Evolutionary conservation across 2,888 invertebrate genomes (phyloP).

Genomic region (Athrips mouffetella): DNA sequence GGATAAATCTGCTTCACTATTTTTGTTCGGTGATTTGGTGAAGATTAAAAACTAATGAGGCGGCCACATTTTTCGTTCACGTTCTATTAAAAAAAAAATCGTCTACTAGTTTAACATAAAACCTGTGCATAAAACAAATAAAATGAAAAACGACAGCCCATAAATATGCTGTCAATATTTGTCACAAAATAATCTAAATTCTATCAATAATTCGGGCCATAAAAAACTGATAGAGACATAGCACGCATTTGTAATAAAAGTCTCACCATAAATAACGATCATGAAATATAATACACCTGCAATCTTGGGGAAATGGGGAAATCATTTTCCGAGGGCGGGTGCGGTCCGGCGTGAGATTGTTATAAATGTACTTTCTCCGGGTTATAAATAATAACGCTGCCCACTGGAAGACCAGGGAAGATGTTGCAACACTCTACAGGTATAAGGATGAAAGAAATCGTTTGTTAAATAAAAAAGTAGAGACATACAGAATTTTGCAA

Average conservation of each 20-base stretch:
- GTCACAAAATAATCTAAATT: constrained; percentile 63
- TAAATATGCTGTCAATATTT: constrained; percentile 57
- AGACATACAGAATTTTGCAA: too few species aligned
- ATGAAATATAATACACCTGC: constrained; percentile 79
- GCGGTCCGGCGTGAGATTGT: constrained; percentile 77
- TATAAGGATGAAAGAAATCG: background rate
- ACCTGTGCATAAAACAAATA: background rate
- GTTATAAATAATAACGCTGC: constrained; percentile 75
- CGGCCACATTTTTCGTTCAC: too few species aligned
- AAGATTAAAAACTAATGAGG: too few species aligned
- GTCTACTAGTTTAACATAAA: too few species aligned
- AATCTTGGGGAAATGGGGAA: constrained; percentile 77
- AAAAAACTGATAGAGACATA: constrained; percentile 76
- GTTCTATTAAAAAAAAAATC: too few species aligned
- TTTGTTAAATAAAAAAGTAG: too few species aligned
- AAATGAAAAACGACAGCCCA: constrained; percentile 33
- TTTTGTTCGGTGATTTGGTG: too few species aligned
- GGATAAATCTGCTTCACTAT: background rate
- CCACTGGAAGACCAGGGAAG: constrained; percentile 33
- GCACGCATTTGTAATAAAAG: constrained; percentile 79
- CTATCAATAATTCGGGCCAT: constrained; percentile 71
- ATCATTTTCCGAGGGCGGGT: constrained; percentile 76
- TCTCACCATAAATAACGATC: constrained; percentile 77
- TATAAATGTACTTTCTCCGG: constrained; percentile 76
- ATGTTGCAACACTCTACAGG: background rate